These are phyloP conservation scores for Trachelus iudaicus DNA, from an alignment of 2,888 invertebrate genomes.

Conservation along the genomic window DNA sequence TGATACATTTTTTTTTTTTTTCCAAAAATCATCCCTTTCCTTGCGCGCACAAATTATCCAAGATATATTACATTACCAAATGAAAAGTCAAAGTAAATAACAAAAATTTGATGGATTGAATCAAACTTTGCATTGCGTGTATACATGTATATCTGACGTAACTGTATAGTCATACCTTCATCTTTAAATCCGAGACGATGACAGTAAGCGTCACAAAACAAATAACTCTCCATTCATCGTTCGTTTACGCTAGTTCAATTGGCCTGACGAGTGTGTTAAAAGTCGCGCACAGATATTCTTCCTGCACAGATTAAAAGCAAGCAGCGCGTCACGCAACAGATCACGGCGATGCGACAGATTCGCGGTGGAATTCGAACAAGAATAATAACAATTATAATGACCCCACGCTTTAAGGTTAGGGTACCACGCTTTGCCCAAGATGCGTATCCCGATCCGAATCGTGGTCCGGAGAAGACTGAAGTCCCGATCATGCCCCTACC, in stretches of 20 bases:
- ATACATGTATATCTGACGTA: not conserved
- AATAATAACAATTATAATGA: not conserved
- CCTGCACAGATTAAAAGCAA: not conserved
- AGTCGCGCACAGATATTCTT: not conserved
- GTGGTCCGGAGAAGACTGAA: constrained; percentile 54
- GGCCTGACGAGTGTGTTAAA: not conserved
- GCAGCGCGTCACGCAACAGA: not conserved
- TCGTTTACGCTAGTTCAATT: not conserved
- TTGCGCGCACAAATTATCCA: not conserved
- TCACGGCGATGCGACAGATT: too few relatives aligned
- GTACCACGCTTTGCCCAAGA: not conserved
- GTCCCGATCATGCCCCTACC: constrained; percentile 48
- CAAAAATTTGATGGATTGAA: not conserved
- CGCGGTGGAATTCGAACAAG: too few relatives aligned
- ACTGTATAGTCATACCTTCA: constrained; percentile 10
- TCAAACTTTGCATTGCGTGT: not conserved
- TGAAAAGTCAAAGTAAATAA: not conserved
- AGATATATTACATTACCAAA: not conserved
- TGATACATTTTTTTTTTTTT: too few relatives aligned
- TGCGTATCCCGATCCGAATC: constrained; percentile 30
- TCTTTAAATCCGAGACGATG: constrained; percentile 13
- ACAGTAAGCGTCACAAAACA: constrained; percentile 15
- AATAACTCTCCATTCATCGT: constrained; percentile 6
- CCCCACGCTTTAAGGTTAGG: not conserved
- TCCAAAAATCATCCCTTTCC: too few relatives aligned